Conservation (phyloP, 2,797 vertebrate species). For the Distichodus sexfasciatus region DNA sequence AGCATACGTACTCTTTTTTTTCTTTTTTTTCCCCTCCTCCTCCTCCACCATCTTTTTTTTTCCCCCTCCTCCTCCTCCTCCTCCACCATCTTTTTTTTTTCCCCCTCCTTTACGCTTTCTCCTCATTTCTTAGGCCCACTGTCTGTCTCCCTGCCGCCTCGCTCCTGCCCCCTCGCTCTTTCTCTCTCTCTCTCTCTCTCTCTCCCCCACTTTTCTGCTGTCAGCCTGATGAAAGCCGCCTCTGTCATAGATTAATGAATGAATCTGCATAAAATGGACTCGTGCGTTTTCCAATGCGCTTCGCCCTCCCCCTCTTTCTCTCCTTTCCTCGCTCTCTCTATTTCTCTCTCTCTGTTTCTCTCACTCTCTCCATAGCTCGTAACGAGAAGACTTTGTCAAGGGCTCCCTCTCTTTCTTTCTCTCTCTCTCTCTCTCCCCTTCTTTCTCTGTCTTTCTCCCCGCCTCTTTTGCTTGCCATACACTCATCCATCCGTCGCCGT, state of each 20-base stretch:
- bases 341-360: not conserved
- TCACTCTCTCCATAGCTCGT: too few species aligned
- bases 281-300: constrained; percentile 36
- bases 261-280: constrained; percentile 74
- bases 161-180: constrained; percentile 1
- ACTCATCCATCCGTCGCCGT: too few species aligned
- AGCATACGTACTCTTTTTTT: constrained; percentile 22
- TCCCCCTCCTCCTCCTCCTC: constrained; percentile 9
- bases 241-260: constrained; percentile 73
- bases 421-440: not conserved
- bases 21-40: not conserved
- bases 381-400: constrained; percentile 25
- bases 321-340: not conserved
- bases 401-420: not conserved
- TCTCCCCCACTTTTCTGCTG: constrained; percentile 21
- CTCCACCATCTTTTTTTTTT: constrained; percentile 9
- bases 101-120: not conserved
- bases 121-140: not conserved
- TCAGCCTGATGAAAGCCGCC: constrained; percentile 65
- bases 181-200: not conserved
- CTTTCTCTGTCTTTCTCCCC: too few species aligned
- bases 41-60: not conserved
- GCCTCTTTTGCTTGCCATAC: too few species aligned
- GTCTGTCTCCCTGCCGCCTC: constrained; percentile 16
- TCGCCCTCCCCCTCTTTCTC: too few species aligned